Evolutionary conservation across 2,888 invertebrate genomes (phyloP), one percentile per base, ranked within the genome.

Genomic region (Xestia c-nigrum): DNA sequence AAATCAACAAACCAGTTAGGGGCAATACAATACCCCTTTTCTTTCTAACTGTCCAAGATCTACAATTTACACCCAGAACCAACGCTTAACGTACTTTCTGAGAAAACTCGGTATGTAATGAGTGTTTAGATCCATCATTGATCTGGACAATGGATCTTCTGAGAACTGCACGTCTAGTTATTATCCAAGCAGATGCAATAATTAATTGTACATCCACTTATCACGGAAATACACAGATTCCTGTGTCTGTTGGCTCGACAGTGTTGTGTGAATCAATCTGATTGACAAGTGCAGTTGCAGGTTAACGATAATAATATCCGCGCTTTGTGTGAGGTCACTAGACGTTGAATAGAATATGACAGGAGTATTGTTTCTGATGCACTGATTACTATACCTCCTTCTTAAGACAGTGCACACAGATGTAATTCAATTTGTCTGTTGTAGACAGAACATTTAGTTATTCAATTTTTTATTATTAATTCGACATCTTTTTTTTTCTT

Each of bases 221-320:
- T 66, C 74, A 69, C 66, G 68, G 61, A 59, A 61, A 84, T n/a
- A n/a, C 52, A 57, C 43, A 40, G 76, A 66, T 81, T 63, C 38
- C 47, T 63, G 61, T 64, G 0, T n/a, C 52, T 24, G 57, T 47
- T 55, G 43, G 38, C 47, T 46, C 52, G 59, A 16, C 31, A 31
- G 40, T 74, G 43, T 74, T 78, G 74, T 81, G 52, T 74, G 57
- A 43, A 69, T 68, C 68, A 73, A 77, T 82, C 83, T 74, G 63
- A 59, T 38, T 72, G 75, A 68, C 73, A 74, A 64, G n/a, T n/a
- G 40, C 61, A 61, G 65, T 74, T 64, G 40, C 68, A 50, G 70
- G 68, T 61, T 73, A 67, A 69, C 52, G 74, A 72, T 73, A 69
- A 69, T 47, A 72, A 72, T 78, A 66, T 73, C 65, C 19, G 52